Evolutionary conservation across 2,113 vertebrate species (phyloP).

Genomic region (Crotalus helleri): DNA sequence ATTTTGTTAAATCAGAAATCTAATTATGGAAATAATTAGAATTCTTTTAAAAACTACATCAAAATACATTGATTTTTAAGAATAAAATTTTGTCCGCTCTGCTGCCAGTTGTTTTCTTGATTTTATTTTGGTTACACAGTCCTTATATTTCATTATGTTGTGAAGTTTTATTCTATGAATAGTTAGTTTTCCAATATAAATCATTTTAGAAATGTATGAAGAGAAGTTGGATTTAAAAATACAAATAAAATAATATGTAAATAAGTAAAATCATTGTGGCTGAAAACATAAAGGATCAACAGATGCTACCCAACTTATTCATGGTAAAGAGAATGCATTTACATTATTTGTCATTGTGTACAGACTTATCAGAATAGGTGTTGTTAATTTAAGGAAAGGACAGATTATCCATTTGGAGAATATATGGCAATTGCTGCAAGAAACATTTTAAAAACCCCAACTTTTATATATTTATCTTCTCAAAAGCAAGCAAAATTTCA

Average conservation of each 20-base stretch:
- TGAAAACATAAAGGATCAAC: not conserved
- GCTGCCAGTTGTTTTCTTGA: not conserved
- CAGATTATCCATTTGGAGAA: not conserved
- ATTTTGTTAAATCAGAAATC: not conserved
- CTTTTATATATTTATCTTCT: not conserved
- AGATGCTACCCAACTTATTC: not conserved
- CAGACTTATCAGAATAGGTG: not conserved
- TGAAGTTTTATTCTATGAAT: not conserved
- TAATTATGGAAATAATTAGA: not conserved
- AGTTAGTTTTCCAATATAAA: not conserved
- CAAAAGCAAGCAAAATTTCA: not conserved
- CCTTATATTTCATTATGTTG: not conserved
- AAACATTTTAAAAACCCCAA: not conserved
- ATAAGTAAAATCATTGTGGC: not conserved
- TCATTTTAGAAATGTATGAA: not conserved
- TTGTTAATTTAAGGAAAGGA: not conserved
- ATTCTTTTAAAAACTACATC: not conserved
- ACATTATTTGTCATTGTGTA: not conserved
- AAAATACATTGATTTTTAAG: not conserved
- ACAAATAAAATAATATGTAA: not conserved
- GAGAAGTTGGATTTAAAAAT: not conserved
- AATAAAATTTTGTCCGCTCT: not conserved
- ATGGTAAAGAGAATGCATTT: not conserved
- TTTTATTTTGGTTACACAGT: not conserved
- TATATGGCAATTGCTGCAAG: accelerated